These are phyloP conservation scores for Drosophila ananassae DNA, from an alignment of 1,140 invertebrate species.

Conservation along the genomic window DNA sequence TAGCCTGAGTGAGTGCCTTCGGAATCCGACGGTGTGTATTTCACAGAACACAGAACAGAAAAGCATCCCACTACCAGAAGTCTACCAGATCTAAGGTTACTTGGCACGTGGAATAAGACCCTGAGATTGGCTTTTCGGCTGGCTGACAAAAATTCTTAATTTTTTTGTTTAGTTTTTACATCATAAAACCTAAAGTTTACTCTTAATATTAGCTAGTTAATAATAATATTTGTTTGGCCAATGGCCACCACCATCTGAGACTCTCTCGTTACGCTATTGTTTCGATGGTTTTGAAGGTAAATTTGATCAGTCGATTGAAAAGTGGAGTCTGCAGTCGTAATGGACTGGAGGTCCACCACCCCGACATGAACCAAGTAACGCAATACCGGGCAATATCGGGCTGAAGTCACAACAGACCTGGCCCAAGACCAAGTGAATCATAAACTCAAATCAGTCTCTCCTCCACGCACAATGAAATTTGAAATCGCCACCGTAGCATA, in stretches of 20 bases:
- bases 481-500: conserved; percentile 36
- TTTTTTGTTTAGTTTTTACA: too few species aligned
- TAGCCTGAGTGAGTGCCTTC: too few species aligned
- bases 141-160: background rate
- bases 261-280: conserved; percentile 37
- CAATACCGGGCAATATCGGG: conserved; percentile 15
- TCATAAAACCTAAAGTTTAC: background rate
- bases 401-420: background rate
- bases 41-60: too few species aligned
- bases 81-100: background rate
- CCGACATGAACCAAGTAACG: conserved; percentile 29
- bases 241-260: conserved; percentile 4
- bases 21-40: too few species aligned
- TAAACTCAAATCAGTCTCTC: conserved; percentile 31
- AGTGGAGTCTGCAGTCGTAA: conserved; percentile 28
- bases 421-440: conserved; percentile 42
- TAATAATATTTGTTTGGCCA: conserved; percentile 6
- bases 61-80: conserved; percentile 16
- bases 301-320: conserved; percentile 43
- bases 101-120: conserved; percentile 19
- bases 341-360: conserved; percentile 21
- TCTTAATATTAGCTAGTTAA: background rate
- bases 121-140: background rate
- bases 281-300: conserved; percentile 40
- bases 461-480: conserved; percentile 38